Percentiles rank a stretch among this genome's conserved stretches.
These are phyloP conservation scores for Smittia sp. DNA, from an alignment of 2,888 invertebrate genomes.

Conservation along the genomic window DNA sequence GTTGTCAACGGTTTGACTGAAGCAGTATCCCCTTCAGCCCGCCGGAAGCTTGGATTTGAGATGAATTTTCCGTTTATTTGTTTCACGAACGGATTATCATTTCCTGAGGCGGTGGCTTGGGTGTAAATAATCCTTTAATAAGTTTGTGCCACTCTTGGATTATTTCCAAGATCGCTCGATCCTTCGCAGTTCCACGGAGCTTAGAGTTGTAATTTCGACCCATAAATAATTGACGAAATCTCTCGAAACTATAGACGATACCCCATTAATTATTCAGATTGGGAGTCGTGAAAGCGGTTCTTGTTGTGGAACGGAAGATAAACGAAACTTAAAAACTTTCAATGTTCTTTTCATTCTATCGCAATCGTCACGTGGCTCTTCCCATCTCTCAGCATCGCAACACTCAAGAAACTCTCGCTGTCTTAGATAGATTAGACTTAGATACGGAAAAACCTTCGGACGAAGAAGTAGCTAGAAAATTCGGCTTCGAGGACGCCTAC, in stretches of 20 bases:
- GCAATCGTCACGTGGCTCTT: neutral
- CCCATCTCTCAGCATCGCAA: slow-evolving; percentile 74
- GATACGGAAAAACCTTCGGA: slow-evolving; percentile 98
- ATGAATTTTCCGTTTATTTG: too few species aligned
- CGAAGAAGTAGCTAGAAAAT: slow-evolving; percentile 95
- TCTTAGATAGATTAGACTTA: slow-evolving; percentile 93
- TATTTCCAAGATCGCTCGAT: neutral
- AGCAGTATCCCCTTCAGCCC: too few species aligned
- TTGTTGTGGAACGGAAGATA: neutral
- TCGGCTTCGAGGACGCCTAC: slow-evolving; percentile 94
- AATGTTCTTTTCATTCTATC: neutral
- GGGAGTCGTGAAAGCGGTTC: neutral
- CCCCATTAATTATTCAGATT: slow-evolving; percentile 4
- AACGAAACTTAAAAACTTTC: neutral
- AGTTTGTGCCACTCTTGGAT: neutral
- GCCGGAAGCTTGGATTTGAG: too few species aligned
- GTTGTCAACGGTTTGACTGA: too few species aligned
- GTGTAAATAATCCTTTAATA: slow-evolving; percentile 12
- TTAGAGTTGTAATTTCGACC: neutral
- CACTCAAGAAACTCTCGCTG: slow-evolving; percentile 97
- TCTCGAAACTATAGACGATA: neutral
- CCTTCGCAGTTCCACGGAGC: neutral
- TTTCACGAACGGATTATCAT: neutral
- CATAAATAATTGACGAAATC: neutral
- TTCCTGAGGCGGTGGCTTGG: neutral